phyloP scores from a whole-genome alignment of 2,113 vertebrate species.

The Pelobates fuscus region DNA sequence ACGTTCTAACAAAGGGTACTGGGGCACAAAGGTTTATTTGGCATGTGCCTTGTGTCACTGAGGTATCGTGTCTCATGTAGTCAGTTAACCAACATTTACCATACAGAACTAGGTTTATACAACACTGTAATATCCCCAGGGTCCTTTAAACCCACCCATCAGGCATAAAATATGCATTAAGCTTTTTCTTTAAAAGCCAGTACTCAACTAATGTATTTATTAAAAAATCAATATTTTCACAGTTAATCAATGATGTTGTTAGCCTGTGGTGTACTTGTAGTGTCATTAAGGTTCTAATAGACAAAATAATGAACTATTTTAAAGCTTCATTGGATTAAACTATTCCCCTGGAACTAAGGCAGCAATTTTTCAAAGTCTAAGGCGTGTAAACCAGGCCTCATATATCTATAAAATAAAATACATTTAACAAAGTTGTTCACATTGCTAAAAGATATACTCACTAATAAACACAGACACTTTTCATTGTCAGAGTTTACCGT shows the following conservation, averaged over 20 bases:
- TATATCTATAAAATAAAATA: not conserved
- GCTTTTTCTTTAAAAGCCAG: slow-evolving; percentile 41
- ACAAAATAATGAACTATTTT: slow-evolving; percentile 47
- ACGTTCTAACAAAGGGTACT: too few species aligned
- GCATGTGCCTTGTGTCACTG: too few species aligned
- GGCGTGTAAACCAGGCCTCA: not conserved
- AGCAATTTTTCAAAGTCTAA: slow-evolving; percentile 17
- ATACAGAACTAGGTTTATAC: slow-evolving; percentile 28
- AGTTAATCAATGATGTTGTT: slow-evolving; percentile 49
- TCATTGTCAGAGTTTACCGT: too few species aligned
- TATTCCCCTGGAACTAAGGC: slow-evolving; percentile 25
- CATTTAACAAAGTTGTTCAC: too few species aligned
- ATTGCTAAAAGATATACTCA: too few species aligned
- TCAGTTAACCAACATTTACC: slow-evolving; percentile 55
- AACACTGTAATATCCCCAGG: slow-evolving; percentile 31
- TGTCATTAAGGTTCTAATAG: slow-evolving; percentile 48
- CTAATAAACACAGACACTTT: too few species aligned
- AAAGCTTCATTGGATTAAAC: slow-evolving; percentile 48
- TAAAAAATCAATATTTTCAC: slow-evolving; percentile 47
- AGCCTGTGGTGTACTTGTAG: slow-evolving; percentile 27
- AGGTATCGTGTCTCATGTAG: too few species aligned
- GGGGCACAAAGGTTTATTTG: too few species aligned
- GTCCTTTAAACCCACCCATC: slow-evolving; percentile 22
- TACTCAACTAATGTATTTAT: slow-evolving; percentile 49
- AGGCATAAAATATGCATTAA: slow-evolving; percentile 41